These are phyloP conservation scores for Zelostemma sp. DNA, from an alignment of 1,140 invertebrate species.

Conservation along the genomic window DNA sequence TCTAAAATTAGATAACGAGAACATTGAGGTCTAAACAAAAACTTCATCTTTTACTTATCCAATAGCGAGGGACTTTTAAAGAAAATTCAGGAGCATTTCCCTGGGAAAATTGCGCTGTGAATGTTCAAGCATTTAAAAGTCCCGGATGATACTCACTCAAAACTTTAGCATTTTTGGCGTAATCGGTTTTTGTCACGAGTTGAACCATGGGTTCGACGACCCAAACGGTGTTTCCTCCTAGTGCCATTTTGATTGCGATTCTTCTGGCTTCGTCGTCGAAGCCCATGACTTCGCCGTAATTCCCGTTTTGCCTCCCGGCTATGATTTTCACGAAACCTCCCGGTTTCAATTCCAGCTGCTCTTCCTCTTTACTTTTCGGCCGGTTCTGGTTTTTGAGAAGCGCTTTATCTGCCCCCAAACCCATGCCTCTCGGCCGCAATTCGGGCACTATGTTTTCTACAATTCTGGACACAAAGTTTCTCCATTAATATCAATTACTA, in stretches of 20 bases:
- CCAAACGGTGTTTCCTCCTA: conserved; percentile 78
- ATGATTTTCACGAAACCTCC: conserved; percentile 80
- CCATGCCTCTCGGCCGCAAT: conserved; percentile 89
- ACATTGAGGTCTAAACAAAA: conserved; percentile 54
- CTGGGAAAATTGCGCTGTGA: conserved; percentile 5
- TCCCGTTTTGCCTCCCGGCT: conserved; percentile 79
- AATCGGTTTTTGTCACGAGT: conserved; percentile 84
- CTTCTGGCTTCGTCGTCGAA: conserved; percentile 88
- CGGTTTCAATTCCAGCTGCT: conserved; percentile 76
- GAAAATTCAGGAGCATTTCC: conserved; percentile 7
- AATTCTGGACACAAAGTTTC: conserved; percentile 60
- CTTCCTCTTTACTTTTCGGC: conserved; percentile 71
- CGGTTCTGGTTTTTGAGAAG: conserved; percentile 69
- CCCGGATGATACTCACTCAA: conserved; percentile 76
- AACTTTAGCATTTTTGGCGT: conserved; percentile 83
- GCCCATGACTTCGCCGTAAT: conserved; percentile 87
- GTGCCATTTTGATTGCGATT: conserved; percentile 82
- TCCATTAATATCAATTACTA: conserved; percentile 27
- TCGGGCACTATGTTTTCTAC: conserved; percentile 72
- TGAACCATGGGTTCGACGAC: conserved; percentile 84
- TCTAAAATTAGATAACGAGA: conserved; percentile 71
- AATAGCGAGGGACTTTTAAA: conserved; percentile 54
- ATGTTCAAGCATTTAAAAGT: conserved; percentile 49
- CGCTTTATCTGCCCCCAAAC: conserved; percentile 87
- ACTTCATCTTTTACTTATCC: not conserved